Conservation (phyloP, 92 coral and sea anemone genomes). For the Paragorgia papillata region DNA sequence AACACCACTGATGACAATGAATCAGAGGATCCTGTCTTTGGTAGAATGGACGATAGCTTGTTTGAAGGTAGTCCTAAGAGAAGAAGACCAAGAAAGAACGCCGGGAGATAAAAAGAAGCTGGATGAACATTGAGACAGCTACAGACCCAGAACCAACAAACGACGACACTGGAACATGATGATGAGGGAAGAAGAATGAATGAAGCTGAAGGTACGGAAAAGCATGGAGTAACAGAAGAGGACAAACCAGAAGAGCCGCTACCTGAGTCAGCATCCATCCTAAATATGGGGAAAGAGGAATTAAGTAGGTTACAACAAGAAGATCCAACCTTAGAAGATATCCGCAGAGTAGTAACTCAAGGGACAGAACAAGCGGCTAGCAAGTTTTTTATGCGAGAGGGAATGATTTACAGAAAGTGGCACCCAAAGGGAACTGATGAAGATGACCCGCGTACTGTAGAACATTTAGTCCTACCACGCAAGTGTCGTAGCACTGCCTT, state of each 20-base stretch:
- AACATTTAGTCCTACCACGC: constrained; percentile 23
- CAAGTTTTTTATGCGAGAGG: neutral
- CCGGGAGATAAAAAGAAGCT: neutral
- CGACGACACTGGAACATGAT: no score
- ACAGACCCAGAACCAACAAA: no score
- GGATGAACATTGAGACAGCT: neutral
- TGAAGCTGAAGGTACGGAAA: no score
- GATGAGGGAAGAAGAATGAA: no score
- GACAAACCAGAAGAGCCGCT: no score
- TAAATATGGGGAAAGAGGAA: neutral
- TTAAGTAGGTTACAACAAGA: neutral
- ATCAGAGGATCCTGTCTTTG: neutral
- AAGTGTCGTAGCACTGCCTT: constrained; percentile 13
- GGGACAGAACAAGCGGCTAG: neutral
- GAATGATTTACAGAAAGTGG: neutral
- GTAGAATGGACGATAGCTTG: neutral
- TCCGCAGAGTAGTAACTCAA: neutral
- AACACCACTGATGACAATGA: neutral
- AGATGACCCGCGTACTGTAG: neutral
- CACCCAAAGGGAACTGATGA: neutral
- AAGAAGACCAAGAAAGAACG: constrained; percentile 21
- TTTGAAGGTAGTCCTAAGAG: constrained; percentile 15
- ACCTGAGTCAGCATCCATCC: no score
- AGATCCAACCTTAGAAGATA: neutral
- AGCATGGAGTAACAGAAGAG: no score